Evolutionary conservation across 2,888 invertebrate species (phyloP).

Genomic region (Pteria penguin): DNA sequence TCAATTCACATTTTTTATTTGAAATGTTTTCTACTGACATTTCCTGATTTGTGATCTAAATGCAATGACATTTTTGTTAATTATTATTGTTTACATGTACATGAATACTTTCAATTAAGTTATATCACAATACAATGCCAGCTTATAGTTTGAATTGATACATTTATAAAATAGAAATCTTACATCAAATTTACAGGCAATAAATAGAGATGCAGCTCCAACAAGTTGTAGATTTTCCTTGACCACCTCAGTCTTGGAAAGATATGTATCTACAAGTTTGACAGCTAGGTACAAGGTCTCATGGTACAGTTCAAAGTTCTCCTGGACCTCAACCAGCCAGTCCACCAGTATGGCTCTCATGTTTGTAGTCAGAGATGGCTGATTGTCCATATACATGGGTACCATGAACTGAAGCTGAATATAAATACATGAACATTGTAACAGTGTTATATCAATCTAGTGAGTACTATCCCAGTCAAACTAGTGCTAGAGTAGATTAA

Average conservation of each 20-base stretch:
- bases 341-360: slow-evolving; percentile 97
- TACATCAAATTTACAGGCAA: slow-evolving; percentile 97
- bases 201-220: slow-evolving; percentile 94
- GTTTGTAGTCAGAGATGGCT: slow-evolving; percentile 89
- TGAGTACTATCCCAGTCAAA: no score
- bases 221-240: slow-evolving; percentile 94
- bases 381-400: slow-evolving; percentile 89
- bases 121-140: not conserved
- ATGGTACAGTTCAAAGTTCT: slow-evolving; percentile 95
- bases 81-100: no score
- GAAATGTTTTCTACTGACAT: no score
- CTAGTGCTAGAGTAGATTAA: no score
- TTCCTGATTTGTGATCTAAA: no score
- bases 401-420: slow-evolving; percentile 86
- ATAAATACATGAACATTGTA: not conserved
- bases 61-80: no score
- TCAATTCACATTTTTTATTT: no score
- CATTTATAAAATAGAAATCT: slow-evolving; percentile 81
- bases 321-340: slow-evolving; percentile 99
- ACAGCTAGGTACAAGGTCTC: slow-evolving; percentile 98
- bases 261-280: slow-evolving; percentile 94
- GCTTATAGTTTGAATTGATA: no score
- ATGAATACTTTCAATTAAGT: no score
- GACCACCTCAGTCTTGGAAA: slow-evolving; percentile 84
- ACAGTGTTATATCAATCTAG: no score